These are phyloP conservation scores for Galerucella pusilla DNA, from an alignment of 2,888 invertebrate species.

Conservation along the genomic window DNA sequence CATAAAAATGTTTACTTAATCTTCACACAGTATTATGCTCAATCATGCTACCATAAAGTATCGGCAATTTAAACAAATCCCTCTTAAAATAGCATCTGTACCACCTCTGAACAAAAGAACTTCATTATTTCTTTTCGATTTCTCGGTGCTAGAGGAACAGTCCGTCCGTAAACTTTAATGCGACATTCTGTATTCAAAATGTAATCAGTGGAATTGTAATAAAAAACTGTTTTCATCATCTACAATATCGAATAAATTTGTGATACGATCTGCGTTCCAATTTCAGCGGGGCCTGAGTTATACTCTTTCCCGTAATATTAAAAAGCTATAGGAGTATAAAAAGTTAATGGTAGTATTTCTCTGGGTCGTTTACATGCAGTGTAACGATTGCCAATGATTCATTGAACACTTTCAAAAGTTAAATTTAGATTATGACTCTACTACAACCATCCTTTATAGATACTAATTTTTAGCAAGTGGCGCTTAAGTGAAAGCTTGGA, in stretches of 20 bases:
- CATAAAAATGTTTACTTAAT: too few species aligned
- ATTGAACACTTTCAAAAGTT: constrained; percentile 12
- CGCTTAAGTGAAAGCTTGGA: neutral
- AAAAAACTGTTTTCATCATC: neutral
- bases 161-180: too few species aligned
- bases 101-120: too few species aligned
- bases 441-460: neutral
- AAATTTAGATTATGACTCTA: neutral
- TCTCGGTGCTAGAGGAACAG: too few species aligned
- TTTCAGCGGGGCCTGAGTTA: neutral
- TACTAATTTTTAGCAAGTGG: neutral
- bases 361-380: neutral
- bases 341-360: constrained; percentile 2
- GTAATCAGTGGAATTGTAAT: too few species aligned
- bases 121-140: too few species aligned
- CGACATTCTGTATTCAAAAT: too few species aligned
- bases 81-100: too few species aligned
- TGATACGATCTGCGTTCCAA: neutral
- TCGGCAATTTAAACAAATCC: too few species aligned
- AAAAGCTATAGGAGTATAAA: constrained; percentile 9
- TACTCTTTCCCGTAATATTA: constrained; percentile 5
- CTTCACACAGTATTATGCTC: too few species aligned
- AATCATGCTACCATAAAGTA: too few species aligned
- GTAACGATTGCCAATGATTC: neutral
- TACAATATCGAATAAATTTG: neutral